phyloP scores from a whole-genome alignment of 30 jellyfish, hydroid and myxozoan genomes.

The Euphysa ruthae region DNA sequence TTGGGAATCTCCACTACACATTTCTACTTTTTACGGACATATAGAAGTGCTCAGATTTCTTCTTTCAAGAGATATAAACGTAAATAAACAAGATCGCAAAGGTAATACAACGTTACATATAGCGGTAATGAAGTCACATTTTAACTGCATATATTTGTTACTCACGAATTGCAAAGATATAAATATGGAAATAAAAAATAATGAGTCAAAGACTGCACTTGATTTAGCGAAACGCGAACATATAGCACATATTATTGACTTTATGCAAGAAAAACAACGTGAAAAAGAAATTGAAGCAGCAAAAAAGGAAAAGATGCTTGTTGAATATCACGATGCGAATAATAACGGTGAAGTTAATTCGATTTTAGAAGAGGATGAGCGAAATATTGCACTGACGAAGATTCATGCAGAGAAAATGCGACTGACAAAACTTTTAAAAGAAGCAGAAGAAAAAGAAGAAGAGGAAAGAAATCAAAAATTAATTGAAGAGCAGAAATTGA shows the following conservation, averaged over 20 bases:
- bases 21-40: slow-evolving; percentile 25
- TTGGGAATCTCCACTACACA: slow-evolving; percentile 27
- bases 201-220: slow-evolving; percentile 8
- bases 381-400: no score
- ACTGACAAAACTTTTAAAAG: no score
- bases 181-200: slow-evolving; percentile 4
- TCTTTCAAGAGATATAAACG: background rate
- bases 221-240: slow-evolving; percentile 6
- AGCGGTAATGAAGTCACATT: slow-evolving; percentile 22
- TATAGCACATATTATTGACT: background rate
- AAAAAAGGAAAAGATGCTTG: no score
- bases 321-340: no score
- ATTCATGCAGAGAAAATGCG: no score
- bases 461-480: no score
- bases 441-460: no score
- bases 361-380: no score
- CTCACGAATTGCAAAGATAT: background rate
- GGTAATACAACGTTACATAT: slow-evolving; percentile 21
- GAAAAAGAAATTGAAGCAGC: no score
- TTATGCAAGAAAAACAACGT: background rate
- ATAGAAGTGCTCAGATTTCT: slow-evolving; percentile 12
- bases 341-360: no score
- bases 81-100: slow-evolving; percentile 18
- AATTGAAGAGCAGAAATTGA: no score
- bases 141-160: background rate